A percentile compares a stretch with the other conserved stretches of the same genome.
phyloP scores from a whole-genome alignment of 1,140 invertebrate species.

The Scaptomyza pallida region DNA sequence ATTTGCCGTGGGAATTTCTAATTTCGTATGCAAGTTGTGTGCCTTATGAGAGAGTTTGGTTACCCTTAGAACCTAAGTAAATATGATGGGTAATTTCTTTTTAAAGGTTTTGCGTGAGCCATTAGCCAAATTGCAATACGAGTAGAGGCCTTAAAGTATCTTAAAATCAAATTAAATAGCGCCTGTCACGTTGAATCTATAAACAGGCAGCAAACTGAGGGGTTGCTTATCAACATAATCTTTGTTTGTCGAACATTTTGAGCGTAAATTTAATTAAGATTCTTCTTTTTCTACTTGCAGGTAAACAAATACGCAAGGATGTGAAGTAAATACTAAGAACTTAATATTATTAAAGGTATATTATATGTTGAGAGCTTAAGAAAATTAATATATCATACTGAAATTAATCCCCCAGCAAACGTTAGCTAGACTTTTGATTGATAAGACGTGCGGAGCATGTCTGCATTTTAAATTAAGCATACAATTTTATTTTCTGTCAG shows the following conservation, averaged over 20 bases:
- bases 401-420: not conserved
- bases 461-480: not conserved
- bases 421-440: not conserved
- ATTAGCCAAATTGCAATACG: constrained; percentile 73
- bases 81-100: constrained; percentile 79
- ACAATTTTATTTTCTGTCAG: constrained; percentile 3
- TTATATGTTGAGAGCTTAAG: too few relatives aligned
- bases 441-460: not conserved
- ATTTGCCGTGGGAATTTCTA: constrained; percentile 77
- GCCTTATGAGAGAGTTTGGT: constrained; percentile 30
- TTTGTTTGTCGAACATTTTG: not conserved
- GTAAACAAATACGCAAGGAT: constrained; percentile 37
- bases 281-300: constrained; percentile 46
- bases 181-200: constrained; percentile 26
- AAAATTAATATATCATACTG: too few relatives aligned
- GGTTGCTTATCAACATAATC: not conserved
- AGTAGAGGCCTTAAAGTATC: constrained; percentile 39
- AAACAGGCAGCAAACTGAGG: not conserved
- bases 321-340: not conserved
- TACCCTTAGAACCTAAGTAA: constrained; percentile 66
- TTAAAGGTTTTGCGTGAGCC: constrained; percentile 75
- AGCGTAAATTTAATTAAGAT: not conserved
- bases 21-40: constrained; percentile 77
- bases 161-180: constrained; percentile 70
- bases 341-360: too few relatives aligned